These are phyloP conservation scores for Leucozona laternaria DNA, from an alignment of 2,888 invertebrate species.

Conservation along the genomic window DNA sequence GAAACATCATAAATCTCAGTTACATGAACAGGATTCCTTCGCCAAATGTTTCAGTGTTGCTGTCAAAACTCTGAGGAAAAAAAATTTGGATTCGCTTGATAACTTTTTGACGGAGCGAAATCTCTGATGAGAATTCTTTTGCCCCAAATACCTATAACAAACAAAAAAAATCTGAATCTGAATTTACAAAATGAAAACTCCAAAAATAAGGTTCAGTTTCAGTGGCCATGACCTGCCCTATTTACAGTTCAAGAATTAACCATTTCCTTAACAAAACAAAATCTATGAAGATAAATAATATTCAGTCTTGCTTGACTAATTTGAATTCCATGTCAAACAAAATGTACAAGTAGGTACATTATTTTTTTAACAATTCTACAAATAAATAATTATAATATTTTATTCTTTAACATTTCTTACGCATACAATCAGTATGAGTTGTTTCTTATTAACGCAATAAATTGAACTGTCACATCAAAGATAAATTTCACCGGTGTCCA, in stretches of 20 bases:
- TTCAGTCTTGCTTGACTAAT: not conserved
- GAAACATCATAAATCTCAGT: too few species aligned
- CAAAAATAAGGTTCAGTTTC: too few species aligned
- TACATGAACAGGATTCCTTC: too few species aligned
- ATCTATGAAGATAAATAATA: not conserved
- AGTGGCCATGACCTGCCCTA: not conserved
- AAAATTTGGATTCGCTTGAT: too few species aligned
- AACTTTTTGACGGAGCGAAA: too few species aligned
- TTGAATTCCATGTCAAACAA: not conserved
- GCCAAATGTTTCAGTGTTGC: too few species aligned
- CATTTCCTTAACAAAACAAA: too few species aligned
- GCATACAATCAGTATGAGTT: slow-evolving; percentile 50
- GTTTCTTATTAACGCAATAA: slow-evolving; percentile 62
- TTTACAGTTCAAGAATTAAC: not conserved
- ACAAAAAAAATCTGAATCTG: too few species aligned
- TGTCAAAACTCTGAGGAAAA: too few species aligned
- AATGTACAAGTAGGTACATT: not conserved
- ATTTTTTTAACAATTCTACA: not conserved
- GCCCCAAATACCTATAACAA: too few species aligned
- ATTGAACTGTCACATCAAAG: slow-evolving; percentile 72
- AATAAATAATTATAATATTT: not conserved
- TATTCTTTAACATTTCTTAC: not conserved
- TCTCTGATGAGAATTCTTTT: too few species aligned
- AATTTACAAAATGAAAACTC: too few species aligned
- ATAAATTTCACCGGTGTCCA: slow-evolving; percentile 58